Evolutionary conservation across 2,113 vertebrate genomes (phyloP).

Genomic region (Arizona elegans): DNA sequence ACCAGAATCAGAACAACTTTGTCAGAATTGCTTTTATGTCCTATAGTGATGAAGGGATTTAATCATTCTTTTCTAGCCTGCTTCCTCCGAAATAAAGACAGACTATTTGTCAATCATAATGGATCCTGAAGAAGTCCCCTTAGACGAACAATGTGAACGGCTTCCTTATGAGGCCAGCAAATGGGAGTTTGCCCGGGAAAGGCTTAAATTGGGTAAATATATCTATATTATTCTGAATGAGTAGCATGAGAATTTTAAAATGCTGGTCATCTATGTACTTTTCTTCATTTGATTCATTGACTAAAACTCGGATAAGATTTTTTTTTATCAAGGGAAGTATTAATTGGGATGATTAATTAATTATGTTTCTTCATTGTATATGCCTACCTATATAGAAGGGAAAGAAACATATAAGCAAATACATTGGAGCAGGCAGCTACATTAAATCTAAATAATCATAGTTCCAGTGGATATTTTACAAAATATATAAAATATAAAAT

Average conservation of each 20-base stretch:
- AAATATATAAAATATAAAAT: no score
- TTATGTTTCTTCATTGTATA: neutral
- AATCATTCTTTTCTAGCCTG: constrained; percentile 72
- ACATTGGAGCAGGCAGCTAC: neutral
- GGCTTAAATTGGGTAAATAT: constrained; percentile 85
- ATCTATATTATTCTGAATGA: neutral
- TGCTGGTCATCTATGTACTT: neutral
- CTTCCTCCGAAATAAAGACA: constrained; percentile 71
- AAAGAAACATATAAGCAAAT: neutral
- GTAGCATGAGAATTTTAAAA: neutral
- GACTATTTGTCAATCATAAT: constrained; percentile 90
- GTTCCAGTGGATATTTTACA: neutral
- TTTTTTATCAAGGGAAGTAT: neutral
- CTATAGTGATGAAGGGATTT: constrained; percentile 46
- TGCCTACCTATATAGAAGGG: no score
- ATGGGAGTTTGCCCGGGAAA: constrained; percentile 93
- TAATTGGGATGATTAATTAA: neutral
- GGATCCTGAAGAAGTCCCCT: constrained; percentile 82
- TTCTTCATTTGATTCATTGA: neutral
- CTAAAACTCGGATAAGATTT: neutral
- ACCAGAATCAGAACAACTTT: constrained; percentile 4
- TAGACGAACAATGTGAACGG: constrained; percentile 83
- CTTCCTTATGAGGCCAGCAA: constrained; percentile 88
- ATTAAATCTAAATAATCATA: neutral
- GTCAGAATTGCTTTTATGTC: neutral